A percentile compares a stretch with the other conserved stretches of the same genome.
phyloP scores from a whole-genome alignment of 2,113 vertebrate species.

The Brachypteracias leptosomus region DNA sequence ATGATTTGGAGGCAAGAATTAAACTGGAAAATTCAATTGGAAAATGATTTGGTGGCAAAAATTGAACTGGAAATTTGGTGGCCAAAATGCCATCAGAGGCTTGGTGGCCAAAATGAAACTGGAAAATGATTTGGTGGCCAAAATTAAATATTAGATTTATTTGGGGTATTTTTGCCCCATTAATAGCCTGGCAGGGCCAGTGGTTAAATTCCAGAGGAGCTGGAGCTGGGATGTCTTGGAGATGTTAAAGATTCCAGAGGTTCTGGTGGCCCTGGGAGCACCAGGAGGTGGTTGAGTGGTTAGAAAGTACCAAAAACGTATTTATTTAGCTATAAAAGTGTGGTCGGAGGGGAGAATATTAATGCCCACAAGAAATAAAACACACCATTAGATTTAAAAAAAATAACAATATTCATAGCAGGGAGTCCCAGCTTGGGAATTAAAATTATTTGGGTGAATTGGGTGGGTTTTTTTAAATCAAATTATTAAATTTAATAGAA shows the following conservation, averaged over 20 bases:
- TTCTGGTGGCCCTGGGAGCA: background rate
- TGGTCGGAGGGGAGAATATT: too few relatives aligned
- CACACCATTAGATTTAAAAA: background rate
- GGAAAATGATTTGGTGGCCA: background rate
- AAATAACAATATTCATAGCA: rapidly evolving
- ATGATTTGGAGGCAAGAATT: too few relatives aligned
- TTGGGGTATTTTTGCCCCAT: too few relatives aligned
- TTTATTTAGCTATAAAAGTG: rapidly evolving
- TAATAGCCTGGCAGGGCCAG: background rate
- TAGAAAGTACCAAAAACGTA: too few relatives aligned
- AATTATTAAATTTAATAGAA: too few relatives aligned
- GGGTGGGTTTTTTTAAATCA: background rate
- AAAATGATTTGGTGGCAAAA: background rate
- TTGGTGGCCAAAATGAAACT: background rate
- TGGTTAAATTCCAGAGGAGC: background rate
- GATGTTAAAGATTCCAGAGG: background rate
- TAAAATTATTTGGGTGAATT: background rate
- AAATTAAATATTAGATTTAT: background rate
- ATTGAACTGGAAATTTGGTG: too few relatives aligned
- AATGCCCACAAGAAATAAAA: background rate
- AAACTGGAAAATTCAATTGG: background rate
- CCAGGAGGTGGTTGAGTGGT: background rate
- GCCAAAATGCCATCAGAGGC: background rate
- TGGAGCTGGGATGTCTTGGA: background rate
- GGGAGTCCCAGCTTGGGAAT: background rate